Evolutionary conservation across 1,140 invertebrate species (phyloP), one percentile per base, ranked within the genome.

Genomic region (Pachyrhynchus sulphureomaculatus): DNA sequence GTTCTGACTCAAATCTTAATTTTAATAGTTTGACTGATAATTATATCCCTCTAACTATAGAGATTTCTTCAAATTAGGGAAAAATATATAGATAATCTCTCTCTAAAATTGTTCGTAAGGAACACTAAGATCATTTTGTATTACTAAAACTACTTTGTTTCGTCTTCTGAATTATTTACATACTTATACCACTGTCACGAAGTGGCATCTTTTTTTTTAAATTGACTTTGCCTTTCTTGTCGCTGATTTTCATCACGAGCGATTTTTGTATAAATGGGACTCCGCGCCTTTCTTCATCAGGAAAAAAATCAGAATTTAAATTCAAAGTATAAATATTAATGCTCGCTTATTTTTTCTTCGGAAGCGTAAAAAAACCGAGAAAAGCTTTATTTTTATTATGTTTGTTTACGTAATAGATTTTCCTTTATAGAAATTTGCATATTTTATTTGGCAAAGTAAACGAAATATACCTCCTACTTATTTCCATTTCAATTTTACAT

Each of bases 241-340:
- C 45, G 45, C 45, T 32, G 13, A 48, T 48, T 48, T 24, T 48
- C 45, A 32, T 48, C 26, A 48, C 45, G 45, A 32, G 12, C 45
- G 12, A 24, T 48, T 4, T 48, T 48, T 48, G 26, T 48, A 24
- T 9, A 48, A 33, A 24, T 48, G 24, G 21, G 44, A n/a, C 44
- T 48, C 44, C 24, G 23, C 45, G 26, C 13, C 13, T 26, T 32
- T 15, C 23, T 33, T 34, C 51, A 54, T 41, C 51, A 21, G 33
- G 51, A 13, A 37, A 20, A 37, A 37, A 26, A 34, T 33, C 12
- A 24, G 18, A 54, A 54, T 54, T 54, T 54, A 54, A 54, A 54
- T 54, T 54, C 36, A 42, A 39, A 24, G 36, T 54, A 54, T 54
- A 54, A 54, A 54, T 54, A 54, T 54, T 54, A 54, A 54, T 54